Evolutionary conservation across 2,888 invertebrate species (phyloP).

Genomic region (Synergus japonicus): DNA sequence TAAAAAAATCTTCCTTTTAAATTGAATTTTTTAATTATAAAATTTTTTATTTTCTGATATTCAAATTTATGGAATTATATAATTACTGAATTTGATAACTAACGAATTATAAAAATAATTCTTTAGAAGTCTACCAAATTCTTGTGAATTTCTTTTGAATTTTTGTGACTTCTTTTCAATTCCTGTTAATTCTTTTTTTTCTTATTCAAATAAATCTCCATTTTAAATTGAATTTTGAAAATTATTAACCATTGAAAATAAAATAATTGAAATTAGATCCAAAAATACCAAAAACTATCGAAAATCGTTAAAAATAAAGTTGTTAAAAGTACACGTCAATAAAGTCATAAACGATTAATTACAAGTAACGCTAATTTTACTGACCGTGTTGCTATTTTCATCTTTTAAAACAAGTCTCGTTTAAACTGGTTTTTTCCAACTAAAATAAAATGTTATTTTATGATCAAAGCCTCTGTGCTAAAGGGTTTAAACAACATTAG

Average conservation of each 20-base stretch:
- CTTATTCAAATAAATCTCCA: too few relatives aligned
- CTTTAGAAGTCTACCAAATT: too few relatives aligned
- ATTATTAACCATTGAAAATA: neutral
- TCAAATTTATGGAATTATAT: too few relatives aligned
- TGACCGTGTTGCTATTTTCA: neutral
- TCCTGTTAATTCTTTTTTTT: too few relatives aligned
- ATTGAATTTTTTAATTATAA: too few relatives aligned
- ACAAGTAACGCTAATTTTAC: neutral
- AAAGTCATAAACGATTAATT: neutral
- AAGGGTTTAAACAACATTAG: neutral
- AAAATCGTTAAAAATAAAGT: neutral
- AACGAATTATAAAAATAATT: too few relatives aligned
- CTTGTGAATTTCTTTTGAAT: too few relatives aligned
- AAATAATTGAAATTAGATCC: neutral
- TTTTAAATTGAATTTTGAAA: neutral
- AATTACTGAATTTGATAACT: too few relatives aligned
- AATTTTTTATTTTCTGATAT: too few relatives aligned
- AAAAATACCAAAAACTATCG: too few relatives aligned
- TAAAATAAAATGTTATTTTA: neutral
- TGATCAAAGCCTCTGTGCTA: neutral
- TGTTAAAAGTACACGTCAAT: neutral
- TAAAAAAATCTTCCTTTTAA: neutral
- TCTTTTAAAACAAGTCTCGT: constrained; percentile 7
- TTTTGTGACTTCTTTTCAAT: too few relatives aligned
- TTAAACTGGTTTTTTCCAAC: constrained; percentile 1